phyloP scores from a whole-genome alignment of 2,797 vertebrate genomes.

The Pelodytes ibericus region DNA sequence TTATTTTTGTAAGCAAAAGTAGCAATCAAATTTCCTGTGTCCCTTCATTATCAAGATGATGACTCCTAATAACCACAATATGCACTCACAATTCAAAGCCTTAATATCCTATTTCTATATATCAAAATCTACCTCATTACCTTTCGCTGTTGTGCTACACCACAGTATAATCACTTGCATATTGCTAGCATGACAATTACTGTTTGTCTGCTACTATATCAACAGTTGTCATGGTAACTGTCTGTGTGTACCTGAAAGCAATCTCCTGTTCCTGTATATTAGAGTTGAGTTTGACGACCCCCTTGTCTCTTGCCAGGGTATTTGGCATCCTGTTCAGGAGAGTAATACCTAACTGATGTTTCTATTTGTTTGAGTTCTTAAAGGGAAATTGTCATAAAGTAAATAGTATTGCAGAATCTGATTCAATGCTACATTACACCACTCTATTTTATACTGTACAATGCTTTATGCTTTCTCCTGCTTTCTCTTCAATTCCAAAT shows the following conservation, averaged over 20 bases:
- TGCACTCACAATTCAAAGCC: not conserved
- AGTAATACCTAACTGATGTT: not conserved
- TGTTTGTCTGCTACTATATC: slow-evolving; percentile 29
- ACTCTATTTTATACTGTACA: too few relatives aligned
- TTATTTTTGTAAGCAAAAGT: not conserved
- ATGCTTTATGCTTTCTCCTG: too few relatives aligned
- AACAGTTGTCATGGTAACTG: slow-evolving; percentile 39
- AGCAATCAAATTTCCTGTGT: not conserved
- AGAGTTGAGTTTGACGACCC: not conserved
- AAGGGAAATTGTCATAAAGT: too few relatives aligned
- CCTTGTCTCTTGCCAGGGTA: not conserved
- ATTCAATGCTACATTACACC: too few relatives aligned
- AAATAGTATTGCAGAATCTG: too few relatives aligned
- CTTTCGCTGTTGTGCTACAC: slow-evolving; percentile 22
- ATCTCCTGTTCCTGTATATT: not conserved
- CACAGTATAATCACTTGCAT: slow-evolving; percentile 28
- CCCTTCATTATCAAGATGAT: not conserved
- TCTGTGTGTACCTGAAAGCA: slow-evolving; percentile 5
- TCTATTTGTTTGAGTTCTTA: too few relatives aligned
- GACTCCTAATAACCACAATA: not conserved
- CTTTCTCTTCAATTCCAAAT: too few relatives aligned
- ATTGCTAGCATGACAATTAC: slow-evolving; percentile 25
- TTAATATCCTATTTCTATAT: slow-evolving; percentile 23
- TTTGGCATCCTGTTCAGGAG: not conserved
- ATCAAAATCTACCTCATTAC: slow-evolving; percentile 33